Evolutionary conservation across 1,140 invertebrate species (phyloP).

Genomic region (Zaprionus capensis): DNA sequence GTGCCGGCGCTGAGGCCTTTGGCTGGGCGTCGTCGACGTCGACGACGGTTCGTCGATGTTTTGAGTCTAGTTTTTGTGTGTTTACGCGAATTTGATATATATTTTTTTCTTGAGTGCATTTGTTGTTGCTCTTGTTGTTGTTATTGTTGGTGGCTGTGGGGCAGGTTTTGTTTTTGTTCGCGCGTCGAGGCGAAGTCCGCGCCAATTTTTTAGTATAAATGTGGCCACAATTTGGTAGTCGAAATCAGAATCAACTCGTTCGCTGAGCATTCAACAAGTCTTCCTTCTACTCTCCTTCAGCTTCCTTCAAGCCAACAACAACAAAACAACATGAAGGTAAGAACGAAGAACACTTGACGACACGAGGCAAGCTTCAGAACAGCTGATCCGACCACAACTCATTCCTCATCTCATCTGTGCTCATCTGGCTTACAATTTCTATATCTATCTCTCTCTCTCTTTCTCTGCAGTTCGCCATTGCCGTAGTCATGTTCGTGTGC

Average conservation of each 20-base stretch:
- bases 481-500: conserved; percentile 84
- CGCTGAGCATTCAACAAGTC: conserved; percentile 79
- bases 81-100: conserved; percentile 60
- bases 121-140: conserved; percentile 32
- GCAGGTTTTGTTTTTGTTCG: conserved; percentile 58
- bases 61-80: conserved; percentile 55
- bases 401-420: not conserved
- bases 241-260: conserved; percentile 84
- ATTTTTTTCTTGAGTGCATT: conserved; percentile 57
- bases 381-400: not conserved
- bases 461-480: conserved; percentile 75
- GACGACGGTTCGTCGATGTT: conserved; percentile 43
- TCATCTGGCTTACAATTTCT: conserved; percentile 4
- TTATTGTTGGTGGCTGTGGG: conserved; percentile 42
- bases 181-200: conserved; percentile 52
- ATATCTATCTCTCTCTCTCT: not conserved
- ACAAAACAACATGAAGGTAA: conserved; percentile 82
- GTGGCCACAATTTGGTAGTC: conserved; percentile 82
- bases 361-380: not conserved
- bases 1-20: conserved; percentile 38
- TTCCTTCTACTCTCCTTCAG: conserved; percentile 68
- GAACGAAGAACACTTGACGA: not conserved
- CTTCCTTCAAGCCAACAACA: conserved; percentile 56
- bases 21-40: conserved; percentile 64
- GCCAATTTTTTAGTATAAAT: conserved; percentile 78